Percentiles rank a stretch among this genome's conserved stretches.
Evolutionary conservation across 2,888 invertebrate genomes (phyloP).

Genomic region (Odontocolon sp.): DNA sequence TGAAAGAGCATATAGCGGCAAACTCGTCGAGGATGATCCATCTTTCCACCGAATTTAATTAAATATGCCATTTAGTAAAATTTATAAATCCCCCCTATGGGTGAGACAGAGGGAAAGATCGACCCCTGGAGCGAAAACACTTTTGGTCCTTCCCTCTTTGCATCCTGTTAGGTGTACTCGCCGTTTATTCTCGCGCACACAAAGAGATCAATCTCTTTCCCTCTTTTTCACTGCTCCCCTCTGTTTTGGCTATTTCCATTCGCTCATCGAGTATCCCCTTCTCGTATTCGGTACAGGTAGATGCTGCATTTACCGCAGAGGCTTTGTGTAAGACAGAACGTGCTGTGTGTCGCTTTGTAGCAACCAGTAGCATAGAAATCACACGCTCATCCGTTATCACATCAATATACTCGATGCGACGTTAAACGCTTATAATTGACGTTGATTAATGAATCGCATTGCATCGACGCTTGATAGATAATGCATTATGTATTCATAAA

Average conservation of each 20-base stretch:
- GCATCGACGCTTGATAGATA: neutral
- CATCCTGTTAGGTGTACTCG: conserved; percentile 2
- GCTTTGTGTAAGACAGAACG: too few relatives aligned
- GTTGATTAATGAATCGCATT: neutral
- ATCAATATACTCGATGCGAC: too few relatives aligned
- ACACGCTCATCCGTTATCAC: too few relatives aligned
- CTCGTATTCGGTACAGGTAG: conserved; percentile 11
- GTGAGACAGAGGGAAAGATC: neutral
- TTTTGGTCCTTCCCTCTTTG: conserved; percentile 9
- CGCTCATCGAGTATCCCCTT: neutral
- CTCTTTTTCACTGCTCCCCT: conserved; percentile 4
- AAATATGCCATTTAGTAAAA: conserved; percentile 65
- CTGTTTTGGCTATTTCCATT: conserved; percentile 13
- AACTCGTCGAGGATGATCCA: conserved; percentile 61
- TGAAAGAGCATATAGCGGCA: conserved; percentile 3
- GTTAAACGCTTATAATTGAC: neutral
- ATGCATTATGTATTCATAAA: neutral
- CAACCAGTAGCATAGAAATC: too few relatives aligned
- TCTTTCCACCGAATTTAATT: conserved; percentile 67
- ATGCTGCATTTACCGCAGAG: too few relatives aligned
- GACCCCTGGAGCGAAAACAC: conserved; percentile 48
- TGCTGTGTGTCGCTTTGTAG: too few relatives aligned
- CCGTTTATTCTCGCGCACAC: conserved; percentile 1
- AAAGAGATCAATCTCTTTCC: conserved; percentile 16
- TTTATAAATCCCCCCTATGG: conserved; percentile 61